A percentile compares a stretch with the other conserved stretches of the same genome.
These are phyloP conservation scores for Luffia ferchaultella DNA, from an alignment of 2,888 invertebrate genomes.

Conservation along the genomic window DNA sequence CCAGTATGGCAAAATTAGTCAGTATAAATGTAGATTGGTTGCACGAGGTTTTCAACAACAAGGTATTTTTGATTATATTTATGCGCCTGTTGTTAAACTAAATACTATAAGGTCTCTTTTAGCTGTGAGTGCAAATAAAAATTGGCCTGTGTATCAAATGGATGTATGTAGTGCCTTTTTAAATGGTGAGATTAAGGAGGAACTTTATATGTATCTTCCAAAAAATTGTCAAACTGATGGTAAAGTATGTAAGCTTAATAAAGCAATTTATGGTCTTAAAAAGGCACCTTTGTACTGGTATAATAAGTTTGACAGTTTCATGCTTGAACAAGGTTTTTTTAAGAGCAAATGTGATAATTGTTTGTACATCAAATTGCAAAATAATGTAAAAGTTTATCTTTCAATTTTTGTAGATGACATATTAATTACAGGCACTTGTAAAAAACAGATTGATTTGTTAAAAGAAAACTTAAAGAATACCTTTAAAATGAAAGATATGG, in stretches of 20 bases:
- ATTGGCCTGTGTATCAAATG: background rate
- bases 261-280: background rate
- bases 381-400: background rate
- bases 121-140: background rate
- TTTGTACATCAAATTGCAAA: background rate
- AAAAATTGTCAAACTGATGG: background rate
- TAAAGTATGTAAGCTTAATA: background rate
- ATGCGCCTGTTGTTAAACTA: background rate
- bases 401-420: background rate
- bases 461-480: background rate
- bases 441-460: background rate
- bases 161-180: background rate
- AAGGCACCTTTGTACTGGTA: background rate
- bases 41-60: slow-evolving; percentile 12
- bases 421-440: background rate
- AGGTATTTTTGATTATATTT: no score
- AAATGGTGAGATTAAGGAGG: background rate
- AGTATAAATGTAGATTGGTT: slow-evolving; percentile 15
- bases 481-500: background rate
- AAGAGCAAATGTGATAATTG: background rate
- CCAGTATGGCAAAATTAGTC: slow-evolving; percentile 8
- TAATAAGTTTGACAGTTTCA: background rate
- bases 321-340: background rate
- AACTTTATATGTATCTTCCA: background rate
- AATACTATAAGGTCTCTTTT: background rate